Percentiles rank a stretch among this genome's conserved stretches.
These are phyloP conservation scores for Melanaphis sacchari DNA, from an alignment of 1,140 invertebrate genomes.

Conservation along the genomic window DNA sequence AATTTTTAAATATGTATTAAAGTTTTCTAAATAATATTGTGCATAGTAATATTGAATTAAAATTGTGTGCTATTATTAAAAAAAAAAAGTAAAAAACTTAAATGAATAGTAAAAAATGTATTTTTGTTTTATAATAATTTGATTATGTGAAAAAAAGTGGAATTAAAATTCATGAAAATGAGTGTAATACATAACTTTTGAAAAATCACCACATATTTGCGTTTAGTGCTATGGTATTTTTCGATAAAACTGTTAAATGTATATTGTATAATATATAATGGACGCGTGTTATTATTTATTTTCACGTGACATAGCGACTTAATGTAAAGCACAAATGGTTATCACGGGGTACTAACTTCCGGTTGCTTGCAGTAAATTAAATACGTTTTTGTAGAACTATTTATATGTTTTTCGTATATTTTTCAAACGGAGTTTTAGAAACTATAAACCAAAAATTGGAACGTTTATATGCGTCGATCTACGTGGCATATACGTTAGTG, in stretches of 20 bases:
- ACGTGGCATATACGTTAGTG: neutral
- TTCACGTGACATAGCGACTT: neutral
- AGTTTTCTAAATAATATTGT: too few relatives aligned
- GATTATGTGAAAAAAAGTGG: neutral
- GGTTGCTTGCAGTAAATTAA: neutral
- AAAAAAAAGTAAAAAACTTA: too few relatives aligned
- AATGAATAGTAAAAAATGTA: neutral
- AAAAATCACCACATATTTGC: neutral
- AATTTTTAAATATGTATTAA: neutral
- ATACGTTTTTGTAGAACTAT: neutral
- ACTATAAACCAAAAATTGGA: neutral
- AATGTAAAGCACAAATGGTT: neutral
- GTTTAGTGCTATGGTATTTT: neutral
- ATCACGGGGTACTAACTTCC: neutral
- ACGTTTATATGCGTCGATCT: neutral
- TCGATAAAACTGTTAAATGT: neutral
- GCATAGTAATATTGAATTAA: neutral
- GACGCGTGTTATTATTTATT: neutral
- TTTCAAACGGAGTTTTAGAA: neutral
- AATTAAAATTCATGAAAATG: neutral
- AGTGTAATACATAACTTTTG: neutral
- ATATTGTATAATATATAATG: neutral
- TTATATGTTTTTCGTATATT: neutral
- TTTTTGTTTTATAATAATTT: neutral
- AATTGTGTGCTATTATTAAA: neutral